phyloP scores from a whole-genome alignment of 2,113 vertebrate species.

The Neotoma lepida region DNA sequence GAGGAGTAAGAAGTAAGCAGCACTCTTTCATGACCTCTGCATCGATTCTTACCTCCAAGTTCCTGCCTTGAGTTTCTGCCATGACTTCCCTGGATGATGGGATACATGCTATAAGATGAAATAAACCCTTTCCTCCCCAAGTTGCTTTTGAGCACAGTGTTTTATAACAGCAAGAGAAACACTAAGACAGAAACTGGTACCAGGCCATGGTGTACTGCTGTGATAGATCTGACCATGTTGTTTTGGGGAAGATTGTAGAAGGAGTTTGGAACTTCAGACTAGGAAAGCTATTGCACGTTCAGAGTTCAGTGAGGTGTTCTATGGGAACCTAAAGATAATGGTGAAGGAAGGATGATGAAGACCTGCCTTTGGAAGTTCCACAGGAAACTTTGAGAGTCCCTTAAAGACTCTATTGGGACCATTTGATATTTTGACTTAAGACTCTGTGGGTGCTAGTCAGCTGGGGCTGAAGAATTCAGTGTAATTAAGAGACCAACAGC shows the following conservation, averaged over 20 bases:
- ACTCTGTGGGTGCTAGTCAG: background rate
- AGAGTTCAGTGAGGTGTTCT: background rate
- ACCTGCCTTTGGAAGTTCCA: background rate
- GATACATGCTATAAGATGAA: background rate
- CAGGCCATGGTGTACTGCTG: background rate
- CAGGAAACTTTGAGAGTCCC: background rate
- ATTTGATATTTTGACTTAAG: background rate
- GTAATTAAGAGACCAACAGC: too few relatives aligned
- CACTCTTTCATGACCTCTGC: background rate
- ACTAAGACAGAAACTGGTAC: background rate
- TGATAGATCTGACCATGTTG: background rate
- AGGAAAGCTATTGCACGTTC: background rate
- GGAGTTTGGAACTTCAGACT: background rate
- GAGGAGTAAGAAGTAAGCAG: background rate
- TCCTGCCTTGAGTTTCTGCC: background rate
- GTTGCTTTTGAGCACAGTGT: background rate
- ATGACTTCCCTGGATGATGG: background rate
- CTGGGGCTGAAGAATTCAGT: background rate
- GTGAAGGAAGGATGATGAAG: background rate
- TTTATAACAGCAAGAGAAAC: background rate
- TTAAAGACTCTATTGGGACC: background rate
- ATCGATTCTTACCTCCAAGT: background rate
- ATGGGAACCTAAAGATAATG: background rate
- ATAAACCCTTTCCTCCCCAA: background rate
- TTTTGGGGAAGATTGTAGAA: background rate